Base-by-base conservation (phyloP, 1,140 invertebrate species). In the Tetragnatha versicolor region DNA sequence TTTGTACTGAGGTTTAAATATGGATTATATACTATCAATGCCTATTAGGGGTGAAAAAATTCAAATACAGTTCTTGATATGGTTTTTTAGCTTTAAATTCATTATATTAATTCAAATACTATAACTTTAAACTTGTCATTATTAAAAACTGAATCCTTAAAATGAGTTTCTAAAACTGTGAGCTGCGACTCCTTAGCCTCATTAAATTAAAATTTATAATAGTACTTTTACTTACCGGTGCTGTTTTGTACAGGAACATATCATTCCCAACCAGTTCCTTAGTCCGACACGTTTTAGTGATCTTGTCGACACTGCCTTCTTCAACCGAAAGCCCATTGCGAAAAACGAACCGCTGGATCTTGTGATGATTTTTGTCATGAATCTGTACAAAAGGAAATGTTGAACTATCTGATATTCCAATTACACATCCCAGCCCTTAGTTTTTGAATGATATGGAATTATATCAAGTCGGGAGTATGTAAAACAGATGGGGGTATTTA, bases 331-430 rank as follows among this genome's bases (percentile, higher is more conserved):
- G 7, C 22, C 73, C 73, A 45, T 77, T 77, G 17, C 60, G 60
- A 39, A 66, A 53, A 3, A 77, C 47, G 31, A 77, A 77, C 27
- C 60, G 22, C 14, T 77, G 73, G 0, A 49, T 60, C n/a, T 65
- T 77, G 12, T 66, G 42, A n/a, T 49, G 14, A 7, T 49, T 61
- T 17, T 6, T 17, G 17, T 75, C 33, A 63, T 55, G 17, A 10
- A 25, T 7, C 65, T 68, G 29, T 12, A 51, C 29, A 4, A 51
- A 17, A 65, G 22, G 14, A n/a, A 14, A 55, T 27, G 17, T 27
- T 17, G 2, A 9, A 47, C 14, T 17, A n/a, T n/a, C n/a, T n/a
- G n/a, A n/a, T n/a, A n/a, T n/a, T n/a, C n/a, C n/a, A n/a, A n/a
- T n/a, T n/a, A n/a, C n/a, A n/a, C n/a, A n/a, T n/a, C n/a, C n/a